A percentile compares a stretch with the other conserved stretches of the same genome.
Evolutionary conservation across 1,140 invertebrate species (phyloP).

Genomic region (Trachymyrmex septentrionalis): DNA sequence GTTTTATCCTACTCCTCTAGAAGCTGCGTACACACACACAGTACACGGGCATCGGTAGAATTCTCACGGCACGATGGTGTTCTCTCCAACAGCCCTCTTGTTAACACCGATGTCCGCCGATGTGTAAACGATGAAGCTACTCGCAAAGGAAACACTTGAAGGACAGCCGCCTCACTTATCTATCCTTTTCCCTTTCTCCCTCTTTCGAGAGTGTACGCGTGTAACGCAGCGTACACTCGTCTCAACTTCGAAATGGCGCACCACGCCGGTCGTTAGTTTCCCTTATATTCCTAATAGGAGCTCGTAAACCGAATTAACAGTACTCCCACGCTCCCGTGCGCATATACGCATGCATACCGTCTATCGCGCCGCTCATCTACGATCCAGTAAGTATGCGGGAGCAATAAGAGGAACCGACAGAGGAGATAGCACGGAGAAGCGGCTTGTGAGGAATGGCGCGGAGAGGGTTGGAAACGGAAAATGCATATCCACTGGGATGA

Average conservation of each 20-base stretch:
- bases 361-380: slow-evolving; percentile 14
- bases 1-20: too few relatives aligned
- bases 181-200: neutral
- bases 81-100: slow-evolving; percentile 11
- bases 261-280: slow-evolving; percentile 73
- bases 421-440: slow-evolving; percentile 70
- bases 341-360: slow-evolving; percentile 5
- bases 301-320: slow-evolving; percentile 84
- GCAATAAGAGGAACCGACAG: slow-evolving; percentile 70
- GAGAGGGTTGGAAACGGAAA: slow-evolving; percentile 64
- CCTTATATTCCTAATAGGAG: slow-evolving; percentile 78
- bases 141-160: slow-evolving; percentile 58
- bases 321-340: slow-evolving; percentile 46
- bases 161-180: slow-evolving; percentile 21
- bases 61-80: slow-evolving; percentile 23
- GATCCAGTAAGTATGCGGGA: slow-evolving; percentile 53
- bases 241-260: slow-evolving; percentile 66
- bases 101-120: slow-evolving; percentile 41
- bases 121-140: slow-evolving; percentile 51
- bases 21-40: neutral
- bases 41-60: neutral
- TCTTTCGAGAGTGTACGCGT: slow-evolving; percentile 3
- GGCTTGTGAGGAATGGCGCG: slow-evolving; percentile 66
- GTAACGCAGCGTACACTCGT: slow-evolving; percentile 22
- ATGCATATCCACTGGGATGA: slow-evolving; percentile 76